Percentiles rank a stretch among this genome's conserved stretches.
Evolutionary conservation across 2,888 invertebrate species (phyloP).

Genomic region (Drosophila falleni): DNA sequence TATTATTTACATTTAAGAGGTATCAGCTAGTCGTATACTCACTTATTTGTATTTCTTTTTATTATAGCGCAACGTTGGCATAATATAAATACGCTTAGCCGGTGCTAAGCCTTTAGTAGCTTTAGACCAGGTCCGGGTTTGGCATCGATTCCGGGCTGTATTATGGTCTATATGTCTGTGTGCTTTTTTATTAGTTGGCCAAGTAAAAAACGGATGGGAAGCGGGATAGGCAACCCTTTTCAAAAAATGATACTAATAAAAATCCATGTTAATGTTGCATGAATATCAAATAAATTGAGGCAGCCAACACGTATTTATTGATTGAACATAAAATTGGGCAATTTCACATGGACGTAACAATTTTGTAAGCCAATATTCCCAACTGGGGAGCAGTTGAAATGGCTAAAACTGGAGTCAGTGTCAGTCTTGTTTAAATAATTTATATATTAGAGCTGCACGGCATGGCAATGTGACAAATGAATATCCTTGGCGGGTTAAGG

Average conservation of each 20-base stretch:
- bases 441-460: constrained; percentile 44
- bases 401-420: neutral
- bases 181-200: constrained; percentile 58
- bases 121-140: constrained; percentile 15
- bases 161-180: constrained; percentile 32
- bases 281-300: constrained; percentile 79
- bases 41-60: constrained; percentile 12
- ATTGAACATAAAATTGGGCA: constrained; percentile 80
- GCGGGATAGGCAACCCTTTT: constrained; percentile 65
- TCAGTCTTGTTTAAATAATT: constrained; percentile 68
- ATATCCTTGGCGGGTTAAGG: constrained; percentile 42
- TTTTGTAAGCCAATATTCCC: constrained; percentile 54
- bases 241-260: constrained; percentile 81
- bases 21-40: constrained; percentile 9
- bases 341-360: constrained; percentile 71
- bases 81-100: constrained; percentile 69
- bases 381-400: constrained; percentile 44
- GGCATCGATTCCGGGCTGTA: constrained; percentile 3
- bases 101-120: constrained; percentile 59
- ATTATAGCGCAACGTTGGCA: constrained; percentile 51
- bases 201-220: neutral
- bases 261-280: constrained; percentile 82
- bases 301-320: constrained; percentile 80
- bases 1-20: neutral
- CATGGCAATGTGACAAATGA: constrained; percentile 69